These are phyloP conservation scores for Zenarchopterus dispar DNA, from an alignment of 2,797 vertebrate species.

Conservation along the genomic window DNA sequence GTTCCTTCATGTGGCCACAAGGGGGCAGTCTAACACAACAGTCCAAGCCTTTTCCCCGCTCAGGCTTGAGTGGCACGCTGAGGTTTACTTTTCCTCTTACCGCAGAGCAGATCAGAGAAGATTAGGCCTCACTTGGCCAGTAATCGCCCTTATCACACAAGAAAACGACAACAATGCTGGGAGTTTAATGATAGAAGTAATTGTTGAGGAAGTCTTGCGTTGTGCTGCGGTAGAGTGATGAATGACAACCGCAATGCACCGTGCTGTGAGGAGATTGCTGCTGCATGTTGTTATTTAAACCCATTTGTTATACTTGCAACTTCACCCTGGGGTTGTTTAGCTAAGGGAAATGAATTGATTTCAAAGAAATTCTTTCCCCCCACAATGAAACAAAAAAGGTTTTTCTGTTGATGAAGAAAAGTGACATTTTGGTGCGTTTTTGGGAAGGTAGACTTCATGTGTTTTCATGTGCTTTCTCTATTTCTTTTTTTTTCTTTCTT, in stretches of 20 bases:
- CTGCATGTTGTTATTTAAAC: constrained; percentile 63
- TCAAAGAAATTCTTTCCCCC: constrained; percentile 17
- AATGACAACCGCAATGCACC: constrained; percentile 65
- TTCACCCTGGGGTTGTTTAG: constrained; percentile 47
- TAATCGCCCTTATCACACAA: constrained; percentile 78
- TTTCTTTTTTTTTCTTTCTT: neutral
- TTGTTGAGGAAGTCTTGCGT: constrained; percentile 74
- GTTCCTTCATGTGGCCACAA: constrained; percentile 61
- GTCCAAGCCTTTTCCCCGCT: constrained; percentile 26
- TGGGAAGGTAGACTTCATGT: too few species aligned
- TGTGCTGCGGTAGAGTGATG: constrained; percentile 70
- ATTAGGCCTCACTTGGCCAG: constrained; percentile 72
- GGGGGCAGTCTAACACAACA: constrained; percentile 89
- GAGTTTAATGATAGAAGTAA: constrained; percentile 76
- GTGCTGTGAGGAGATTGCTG: constrained; percentile 63
- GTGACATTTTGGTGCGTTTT: neutral
- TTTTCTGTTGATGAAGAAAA: neutral
- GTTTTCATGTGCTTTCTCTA: neutral
- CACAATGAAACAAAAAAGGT: constrained; percentile 17
- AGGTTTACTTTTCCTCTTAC: constrained; percentile 69
- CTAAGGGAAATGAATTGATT: constrained; percentile 38
- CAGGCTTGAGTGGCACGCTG: constrained; percentile 60
- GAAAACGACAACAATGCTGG: constrained; percentile 69
- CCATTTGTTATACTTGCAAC: constrained; percentile 67
- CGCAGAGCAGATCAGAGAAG: constrained; percentile 74